Percentiles rank a stretch among this genome's conserved stretches.
These are phyloP conservation scores for Lycia hirtaria DNA, from an alignment of 2,888 invertebrate genomes.

Conservation along the genomic window DNA sequence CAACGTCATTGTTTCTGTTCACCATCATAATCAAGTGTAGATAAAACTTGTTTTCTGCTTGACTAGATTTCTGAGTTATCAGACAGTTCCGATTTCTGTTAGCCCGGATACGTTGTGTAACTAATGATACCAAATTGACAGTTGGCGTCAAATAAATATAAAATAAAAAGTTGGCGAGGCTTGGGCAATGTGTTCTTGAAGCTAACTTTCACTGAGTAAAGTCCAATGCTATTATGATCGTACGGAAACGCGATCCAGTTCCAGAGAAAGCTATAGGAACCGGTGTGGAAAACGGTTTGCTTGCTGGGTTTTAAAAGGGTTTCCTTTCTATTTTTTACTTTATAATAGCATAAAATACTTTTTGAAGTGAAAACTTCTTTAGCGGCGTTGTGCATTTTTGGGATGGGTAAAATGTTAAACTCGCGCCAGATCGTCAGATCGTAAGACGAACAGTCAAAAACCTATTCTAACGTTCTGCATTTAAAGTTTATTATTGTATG, in stretches of 20 bases:
- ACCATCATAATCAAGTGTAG: background rate
- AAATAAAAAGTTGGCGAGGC: constrained; percentile 31
- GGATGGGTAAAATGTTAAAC: no score
- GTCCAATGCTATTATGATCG: constrained; percentile 57
- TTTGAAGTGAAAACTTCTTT: no score
- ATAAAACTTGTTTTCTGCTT: constrained; percentile 5
- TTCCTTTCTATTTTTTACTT: background rate
- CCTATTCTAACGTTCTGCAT: no score
- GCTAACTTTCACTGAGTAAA: constrained; percentile 70
- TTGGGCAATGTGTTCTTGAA: constrained; percentile 53
- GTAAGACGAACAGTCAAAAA: no score
- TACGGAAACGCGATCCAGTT: constrained; percentile 68
- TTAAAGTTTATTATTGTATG: no score
- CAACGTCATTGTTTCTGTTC: constrained; percentile 3
- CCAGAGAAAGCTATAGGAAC: constrained; percentile 67
- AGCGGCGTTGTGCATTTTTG: no score
- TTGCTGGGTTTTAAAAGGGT: constrained; percentile 11
- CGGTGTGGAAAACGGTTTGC: constrained; percentile 45
- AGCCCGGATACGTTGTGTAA: constrained; percentile 30
- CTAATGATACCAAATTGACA: constrained; percentile 28
- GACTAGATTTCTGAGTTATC: constrained; percentile 10
- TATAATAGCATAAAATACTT: background rate
- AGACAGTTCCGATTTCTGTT: constrained; percentile 16
- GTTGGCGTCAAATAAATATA: constrained; percentile 24
- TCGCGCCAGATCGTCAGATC: no score